A percentile compares a stretch with the other conserved stretches of the same genome.
These are phyloP conservation scores for Alectura lathami DNA, from an alignment of 2,113 vertebrate species.

Conservation along the genomic window DNA sequence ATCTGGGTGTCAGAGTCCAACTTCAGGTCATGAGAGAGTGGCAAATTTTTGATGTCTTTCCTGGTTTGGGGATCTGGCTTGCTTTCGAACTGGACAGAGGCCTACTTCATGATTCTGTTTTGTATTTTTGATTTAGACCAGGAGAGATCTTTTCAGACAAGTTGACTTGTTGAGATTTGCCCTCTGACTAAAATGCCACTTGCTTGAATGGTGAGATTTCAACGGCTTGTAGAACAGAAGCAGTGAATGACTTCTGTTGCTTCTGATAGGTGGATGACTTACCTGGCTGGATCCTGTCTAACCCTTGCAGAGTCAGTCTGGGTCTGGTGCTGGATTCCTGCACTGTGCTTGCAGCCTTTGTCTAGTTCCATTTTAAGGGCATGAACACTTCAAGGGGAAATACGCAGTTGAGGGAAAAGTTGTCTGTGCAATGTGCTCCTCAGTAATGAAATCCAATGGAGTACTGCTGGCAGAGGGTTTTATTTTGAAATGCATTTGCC, in stretches of 20 bases:
- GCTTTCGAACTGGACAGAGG: background rate
- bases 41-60: background rate
- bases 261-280: background rate
- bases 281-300: background rate
- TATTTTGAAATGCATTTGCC: constrained; percentile 21
- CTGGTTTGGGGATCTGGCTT: background rate
- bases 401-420: background rate
- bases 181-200: background rate
- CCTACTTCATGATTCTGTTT: background rate
- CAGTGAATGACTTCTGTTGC: background rate
- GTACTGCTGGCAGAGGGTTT: background rate
- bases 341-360: background rate
- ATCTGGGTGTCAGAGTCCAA: background rate
- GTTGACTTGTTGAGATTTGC: background rate
- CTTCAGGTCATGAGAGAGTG: background rate
- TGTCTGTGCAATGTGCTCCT: background rate
- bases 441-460: background rate
- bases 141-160: background rate
- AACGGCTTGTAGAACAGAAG: background rate
- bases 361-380: constrained; percentile 30
- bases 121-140: background rate
- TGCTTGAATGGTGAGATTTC: background rate
- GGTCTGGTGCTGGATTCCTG: background rate
- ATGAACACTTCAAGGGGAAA: constrained; percentile 1
- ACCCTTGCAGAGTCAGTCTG: background rate